These are phyloP conservation scores for Drosophila peninsularis DNA, from an alignment of 2,888 invertebrate genomes.

Conservation along the genomic window DNA sequence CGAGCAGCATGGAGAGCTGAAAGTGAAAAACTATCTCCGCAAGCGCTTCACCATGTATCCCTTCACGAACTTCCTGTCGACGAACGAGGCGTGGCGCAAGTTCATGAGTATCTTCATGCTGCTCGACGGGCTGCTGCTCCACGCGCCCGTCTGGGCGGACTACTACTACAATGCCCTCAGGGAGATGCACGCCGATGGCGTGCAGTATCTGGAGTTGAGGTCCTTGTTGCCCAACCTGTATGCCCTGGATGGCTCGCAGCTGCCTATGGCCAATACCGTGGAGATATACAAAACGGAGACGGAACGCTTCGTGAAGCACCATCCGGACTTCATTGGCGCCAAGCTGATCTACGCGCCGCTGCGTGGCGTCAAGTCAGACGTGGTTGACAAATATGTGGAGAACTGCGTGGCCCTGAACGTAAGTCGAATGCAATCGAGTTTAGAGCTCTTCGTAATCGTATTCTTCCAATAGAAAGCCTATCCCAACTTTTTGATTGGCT, in stretches of 20 bases:
- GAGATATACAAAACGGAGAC: constrained; percentile 86
- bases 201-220: constrained; percentile 89
- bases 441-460: background rate
- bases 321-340: constrained; percentile 89
- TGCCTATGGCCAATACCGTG: constrained; percentile 86
- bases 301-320: constrained; percentile 86
- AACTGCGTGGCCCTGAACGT: constrained; percentile 77
- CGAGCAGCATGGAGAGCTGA: constrained; percentile 54
- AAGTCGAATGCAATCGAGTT: constrained; percentile 4
- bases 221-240: constrained; percentile 87
- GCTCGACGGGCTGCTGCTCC: constrained; percentile 86
- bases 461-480: constrained; percentile 84
- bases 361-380: constrained; percentile 84
- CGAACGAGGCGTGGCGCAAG: constrained; percentile 87
- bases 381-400: constrained; percentile 85
- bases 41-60: constrained; percentile 87
- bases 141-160: constrained; percentile 88
- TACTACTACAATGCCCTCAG: constrained; percentile 88
- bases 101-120: constrained; percentile 87
- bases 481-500: constrained; percentile 90
- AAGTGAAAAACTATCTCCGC: constrained; percentile 86
- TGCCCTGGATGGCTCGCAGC: constrained; percentile 87
- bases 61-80: constrained; percentile 85
- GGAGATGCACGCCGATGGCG: constrained; percentile 88
- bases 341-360: constrained; percentile 89